Conservation (phyloP, 2,888 invertebrate species). For the Plagiodera versicolora region DNA sequence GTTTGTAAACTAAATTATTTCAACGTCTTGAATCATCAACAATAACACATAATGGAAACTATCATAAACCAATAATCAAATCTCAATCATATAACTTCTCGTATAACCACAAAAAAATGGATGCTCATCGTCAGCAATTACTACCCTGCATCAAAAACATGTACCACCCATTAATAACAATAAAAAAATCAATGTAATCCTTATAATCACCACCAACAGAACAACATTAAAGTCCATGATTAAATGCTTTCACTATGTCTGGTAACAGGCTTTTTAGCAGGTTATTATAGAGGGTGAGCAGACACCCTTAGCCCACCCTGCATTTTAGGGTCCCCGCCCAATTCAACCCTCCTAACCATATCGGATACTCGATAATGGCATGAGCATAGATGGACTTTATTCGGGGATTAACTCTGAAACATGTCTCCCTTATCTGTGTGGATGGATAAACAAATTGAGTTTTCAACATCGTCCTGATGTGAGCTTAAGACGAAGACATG, state of each 20-base stretch:
- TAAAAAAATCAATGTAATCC: conserved; percentile 21
- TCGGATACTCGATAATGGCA: conserved; percentile 26
- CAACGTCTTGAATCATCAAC: no score
- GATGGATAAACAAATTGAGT: conserved; percentile 21
- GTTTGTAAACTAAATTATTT: no score
- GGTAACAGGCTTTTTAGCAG: conserved; percentile 29
- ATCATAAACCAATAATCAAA: not conserved
- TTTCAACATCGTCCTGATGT: conserved; percentile 9
- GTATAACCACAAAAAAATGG: not conserved
- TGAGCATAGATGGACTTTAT: conserved; percentile 15
- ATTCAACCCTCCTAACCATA: conserved; percentile 31
- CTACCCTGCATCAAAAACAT: not conserved
- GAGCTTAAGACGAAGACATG: not conserved
- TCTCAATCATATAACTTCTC: not conserved
- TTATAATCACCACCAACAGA: conserved; percentile 22
- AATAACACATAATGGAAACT: no score
- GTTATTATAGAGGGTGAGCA: conserved; percentile 26
- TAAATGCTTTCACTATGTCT: conserved; percentile 22
- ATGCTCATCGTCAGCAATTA: not conserved
- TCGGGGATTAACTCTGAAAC: conserved; percentile 24
- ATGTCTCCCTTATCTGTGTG: conserved; percentile 22
- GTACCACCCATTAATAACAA: conserved; percentile 5
- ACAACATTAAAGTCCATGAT: conserved; percentile 19
- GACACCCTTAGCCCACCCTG: conserved; percentile 39
- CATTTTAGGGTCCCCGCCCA: conserved; percentile 35